A percentile compares a stretch with the other conserved stretches of the same genome.
Conservation (phyloP, 1,140 invertebrate species). For the Drosophila burlai region DNA sequence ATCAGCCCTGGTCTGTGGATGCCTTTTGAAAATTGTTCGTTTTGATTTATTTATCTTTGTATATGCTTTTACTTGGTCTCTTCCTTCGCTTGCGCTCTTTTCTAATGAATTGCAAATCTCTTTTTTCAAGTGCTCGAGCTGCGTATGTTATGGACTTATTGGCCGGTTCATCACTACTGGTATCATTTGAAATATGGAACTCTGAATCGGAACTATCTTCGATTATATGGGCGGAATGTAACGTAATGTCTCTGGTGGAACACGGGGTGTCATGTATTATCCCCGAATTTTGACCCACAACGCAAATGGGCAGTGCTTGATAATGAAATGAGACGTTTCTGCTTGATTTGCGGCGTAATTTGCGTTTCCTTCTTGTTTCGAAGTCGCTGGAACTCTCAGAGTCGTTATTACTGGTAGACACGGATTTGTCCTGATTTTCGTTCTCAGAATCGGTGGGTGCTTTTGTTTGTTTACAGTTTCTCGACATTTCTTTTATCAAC, state of each 20-base stretch:
- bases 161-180: slow-evolving; percentile 53
- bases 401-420: slow-evolving; percentile 1
- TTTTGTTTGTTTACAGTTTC: slow-evolving; percentile 5
- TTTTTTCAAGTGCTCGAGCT: slow-evolving; percentile 34
- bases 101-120: slow-evolving; percentile 41
- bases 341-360: slow-evolving; percentile 40
- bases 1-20: slow-evolving; percentile 47
- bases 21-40: slow-evolving; percentile 37
- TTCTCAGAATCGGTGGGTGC: not conserved
- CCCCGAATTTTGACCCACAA: slow-evolving; percentile 21
- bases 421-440: not conserved
- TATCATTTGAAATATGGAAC: slow-evolving; percentile 63
- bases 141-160: slow-evolving; percentile 42
- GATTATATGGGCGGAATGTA: slow-evolving; percentile 47
- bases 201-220: slow-evolving; percentile 62
- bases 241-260: slow-evolving; percentile 47
- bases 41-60: slow-evolving; percentile 17
- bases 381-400: slow-evolving; percentile 41
- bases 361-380: slow-evolving; percentile 40
- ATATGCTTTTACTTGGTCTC: slow-evolving; percentile 15
- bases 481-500: slow-evolving; percentile 35
- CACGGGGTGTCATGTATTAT: slow-evolving; percentile 1
- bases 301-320: slow-evolving; percentile 48
- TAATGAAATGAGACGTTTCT: slow-evolving; percentile 38
- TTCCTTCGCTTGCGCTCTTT: slow-evolving; percentile 44